Base-by-base conservation (phyloP, 2,113 vertebrate genomes). In the Rafetus swinhoei region DNA sequence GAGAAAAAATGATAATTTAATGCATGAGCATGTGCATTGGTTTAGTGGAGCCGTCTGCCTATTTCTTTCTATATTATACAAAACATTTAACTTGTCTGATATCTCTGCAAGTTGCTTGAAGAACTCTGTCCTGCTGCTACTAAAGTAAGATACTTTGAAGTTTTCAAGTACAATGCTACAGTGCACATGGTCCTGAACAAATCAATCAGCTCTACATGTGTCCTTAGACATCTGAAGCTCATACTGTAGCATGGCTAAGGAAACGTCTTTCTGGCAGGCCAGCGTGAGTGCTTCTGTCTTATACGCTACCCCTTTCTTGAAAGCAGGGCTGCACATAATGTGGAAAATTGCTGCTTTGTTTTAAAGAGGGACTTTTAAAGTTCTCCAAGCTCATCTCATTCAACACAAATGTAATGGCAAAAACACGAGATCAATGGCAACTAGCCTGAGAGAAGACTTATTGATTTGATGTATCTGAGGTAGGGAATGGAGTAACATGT, bases 31-130 rank as follows among this genome's bases (percentile, higher is more conserved):
- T 8, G 39, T 90, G 55, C 39, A 85, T 86, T 93, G 93, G 82
- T 87, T 79, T 84, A 87, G 90, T 96, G 88, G 57, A 81, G 25
- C 18, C 1, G 74, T 92, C 95, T 96, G 45, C 29, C 52, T 69
- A 69, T 82, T 93, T 90, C 92, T 86, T 81, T 86, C 18, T 60
- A 89, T 82, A 0, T 50, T 24, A 2, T 1, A 8, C 19, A 92
- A 87, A 92, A 39, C 12, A 84, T 53, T 80, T 86, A 79, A 92
- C 6, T 77, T 59, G 59, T 62, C 79, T 80, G 79, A 76, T 4
- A 21, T 62, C 57, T 25, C 50, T 59, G 60, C 90, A 86, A 88
- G 22, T 22, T 80, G 22, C 53, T 35, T 82, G 56, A 60, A 53
- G 32, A 76, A 82, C 87, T 83, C 25, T 89, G 77, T 55, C 77